Evolutionary conservation across 2,888 invertebrate species (phyloP).

Genomic region (Colostygia pectinataria): DNA sequence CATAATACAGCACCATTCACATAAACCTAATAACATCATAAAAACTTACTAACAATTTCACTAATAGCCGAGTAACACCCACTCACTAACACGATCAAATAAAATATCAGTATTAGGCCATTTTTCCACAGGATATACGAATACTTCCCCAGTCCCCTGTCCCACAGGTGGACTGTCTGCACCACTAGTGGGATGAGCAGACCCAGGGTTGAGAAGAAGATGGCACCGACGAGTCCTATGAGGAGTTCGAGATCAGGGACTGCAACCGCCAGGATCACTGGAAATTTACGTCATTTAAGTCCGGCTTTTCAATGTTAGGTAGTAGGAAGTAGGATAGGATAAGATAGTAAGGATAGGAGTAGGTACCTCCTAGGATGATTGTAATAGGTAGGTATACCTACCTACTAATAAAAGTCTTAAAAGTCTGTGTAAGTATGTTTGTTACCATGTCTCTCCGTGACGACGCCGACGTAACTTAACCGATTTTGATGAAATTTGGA

Average conservation of each 20-base stretch:
- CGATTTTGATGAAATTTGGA: too few species aligned
- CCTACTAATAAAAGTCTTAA: too few species aligned
- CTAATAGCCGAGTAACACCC: slow-evolving; percentile 62
- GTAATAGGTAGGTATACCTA: too few species aligned
- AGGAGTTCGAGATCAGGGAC: slow-evolving; percentile 93
- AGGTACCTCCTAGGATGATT: neutral
- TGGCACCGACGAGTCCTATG: slow-evolving; percentile 94
- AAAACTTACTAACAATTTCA: slow-evolving; percentile 49
- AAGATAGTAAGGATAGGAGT: too few species aligned
- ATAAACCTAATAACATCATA: neutral
- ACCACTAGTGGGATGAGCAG: slow-evolving; percentile 88
- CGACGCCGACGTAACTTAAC: too few species aligned
- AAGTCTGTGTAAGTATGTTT: too few species aligned
- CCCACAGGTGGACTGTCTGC: slow-evolving; percentile 88
- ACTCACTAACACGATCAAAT: slow-evolving; percentile 59
- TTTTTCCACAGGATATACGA: slow-evolving; percentile 88
- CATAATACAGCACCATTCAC: too few species aligned
- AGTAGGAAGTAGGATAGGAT: too few species aligned
- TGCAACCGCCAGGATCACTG: slow-evolving; percentile 88
- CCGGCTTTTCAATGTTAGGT: too few species aligned
- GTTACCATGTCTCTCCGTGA: too few species aligned
- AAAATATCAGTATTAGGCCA: slow-evolving; percentile 59
- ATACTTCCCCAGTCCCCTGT: slow-evolving; percentile 83
- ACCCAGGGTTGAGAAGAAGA: slow-evolving; percentile 88
- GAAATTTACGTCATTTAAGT: slow-evolving; percentile 20